Base-by-base conservation (phyloP, 2,113 vertebrate species). In the Furnarius figulus region DNA sequence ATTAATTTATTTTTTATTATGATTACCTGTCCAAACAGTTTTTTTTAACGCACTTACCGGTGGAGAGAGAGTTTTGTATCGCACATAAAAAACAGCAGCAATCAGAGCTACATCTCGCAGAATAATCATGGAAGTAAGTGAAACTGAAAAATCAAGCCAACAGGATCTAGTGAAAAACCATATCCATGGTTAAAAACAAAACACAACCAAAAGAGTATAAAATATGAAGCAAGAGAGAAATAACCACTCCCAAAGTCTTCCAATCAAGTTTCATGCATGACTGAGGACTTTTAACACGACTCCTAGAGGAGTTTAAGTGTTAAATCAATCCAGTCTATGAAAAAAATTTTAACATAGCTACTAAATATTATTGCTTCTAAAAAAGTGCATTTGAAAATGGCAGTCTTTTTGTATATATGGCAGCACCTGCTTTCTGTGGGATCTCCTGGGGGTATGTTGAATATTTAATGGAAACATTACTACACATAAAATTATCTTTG, bases 31-130 rank as follows among this genome's bases (percentile, higher is more conserved):
- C 50, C 21, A 49, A 33, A 39, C 15, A 37, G 12, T 44, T 53
- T 40, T 35, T 16, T 75, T 31, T n/a, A 84, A 47, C 3, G 65
- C 75, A 98, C 99, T 99, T 97, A 99, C 99, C 97, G 99, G 99
- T 80, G 99, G 98, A 95, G 99, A 98, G 25, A 99, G 99, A 17
- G 99, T 99, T 98, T 99, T 99, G 96, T 99, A 99, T 91, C 99
- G 97, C 92, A 99, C 99, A 92, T 99, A 99, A 97, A 99, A 99
- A 85, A 99, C 99, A 16, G 99, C 99, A 81, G 99, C 98, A 77
- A 99, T 99, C 97, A 99, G 98, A 18, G 97, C 98, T 13, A 99
- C 85, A 67, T 99, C 99, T 97, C 99, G 98, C 96, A 98, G 98
- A 89, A 99, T 99, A 62, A 99, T 99, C 92, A 99, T 94, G 42